Conservation (phyloP, 2,888 invertebrate genomes). For the Polyploca ridens region DNA sequence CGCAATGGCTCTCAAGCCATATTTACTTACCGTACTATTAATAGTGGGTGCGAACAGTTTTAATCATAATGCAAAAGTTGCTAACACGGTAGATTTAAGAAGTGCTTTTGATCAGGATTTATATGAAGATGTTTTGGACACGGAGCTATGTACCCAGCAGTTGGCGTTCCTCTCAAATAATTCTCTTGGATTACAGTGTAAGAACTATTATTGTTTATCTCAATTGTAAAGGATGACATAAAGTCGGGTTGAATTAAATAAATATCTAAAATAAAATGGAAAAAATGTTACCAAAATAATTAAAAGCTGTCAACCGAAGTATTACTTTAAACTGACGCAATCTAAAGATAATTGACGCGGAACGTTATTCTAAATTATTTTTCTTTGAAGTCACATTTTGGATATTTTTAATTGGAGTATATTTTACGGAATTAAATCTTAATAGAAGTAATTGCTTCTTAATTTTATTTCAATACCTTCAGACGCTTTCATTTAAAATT, state of each 20-base stretch:
- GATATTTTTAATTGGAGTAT: neutral
- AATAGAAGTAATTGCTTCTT: neutral
- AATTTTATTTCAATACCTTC: neutral
- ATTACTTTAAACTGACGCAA: neutral
- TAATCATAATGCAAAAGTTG: no score
- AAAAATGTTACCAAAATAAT: neutral
- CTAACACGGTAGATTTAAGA: conserved; percentile 11
- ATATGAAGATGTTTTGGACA: conserved; percentile 24
- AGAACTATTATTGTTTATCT: conserved; percentile 17
- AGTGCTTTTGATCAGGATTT: conserved; percentile 24
- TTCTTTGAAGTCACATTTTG: neutral
- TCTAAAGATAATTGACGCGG: neutral
- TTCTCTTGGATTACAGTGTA: conserved; percentile 26
- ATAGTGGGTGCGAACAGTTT: neutral
- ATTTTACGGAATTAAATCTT: neutral
- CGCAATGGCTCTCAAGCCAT: neutral
- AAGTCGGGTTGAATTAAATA: no score
- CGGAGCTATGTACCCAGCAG: conserved; percentile 22
- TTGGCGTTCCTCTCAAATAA: conserved; percentile 22
- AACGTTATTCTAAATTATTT: neutral
- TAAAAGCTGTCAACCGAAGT: neutral
- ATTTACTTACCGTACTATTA: neutral
- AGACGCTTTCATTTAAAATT: neutral
- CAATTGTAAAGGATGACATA: no score
- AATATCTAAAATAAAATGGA: no score